Base-by-base conservation (phyloP, 2,888 invertebrate species). In the Dicycla oo region DNA sequence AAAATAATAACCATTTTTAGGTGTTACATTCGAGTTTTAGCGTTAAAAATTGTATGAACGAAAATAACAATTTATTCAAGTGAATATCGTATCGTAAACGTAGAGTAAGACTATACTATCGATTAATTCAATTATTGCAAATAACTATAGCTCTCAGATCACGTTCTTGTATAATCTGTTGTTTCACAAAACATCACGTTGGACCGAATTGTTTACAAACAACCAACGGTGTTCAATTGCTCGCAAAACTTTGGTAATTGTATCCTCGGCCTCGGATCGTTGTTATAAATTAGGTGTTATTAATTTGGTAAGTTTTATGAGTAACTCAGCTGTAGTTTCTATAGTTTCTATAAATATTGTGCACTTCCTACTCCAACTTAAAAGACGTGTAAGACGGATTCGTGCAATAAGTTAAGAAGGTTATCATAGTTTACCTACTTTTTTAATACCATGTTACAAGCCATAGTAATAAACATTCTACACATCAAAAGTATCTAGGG, bases 161-260 rank as follows among this genome's bases (percentile, higher is more conserved):
- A 79, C 79, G 73, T 79, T 71, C 49, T 26, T 30, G 53, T 64
- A 43, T 38, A 66, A 62, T 58, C 54, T 30, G 13, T 69, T 79
- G 84, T 85, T 84, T 78, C 47, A 65, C 69, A 54, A 75, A 81
- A 85, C 78, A 81, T 70, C 56, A 73, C 69, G 68, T 45, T 61
- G 43, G 51, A 64, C 43, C 11, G 53, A 47, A 26, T 34, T 69
- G 69, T 74, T 84, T 77, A 74, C 72, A 77, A 84, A 75, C 69
- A 67, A 15, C 11, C 11, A 38, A 11, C 60, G 64, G 66, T 56
- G 57, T 57, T 70, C 40, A 30, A 43, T 63, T 68, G 54, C 63
- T 68, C 30, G 53, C 68, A 82, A 84, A 78, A 75, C 72, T 62
- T 68, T 45, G 51, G 30, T 68, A 56, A 81, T 63, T 23, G 43